Percentiles rank a stretch among this genome's conserved stretches.
phyloP scores from a whole-genome alignment of 1,140 invertebrate genomes.

The Bemisia tabaci region DNA sequence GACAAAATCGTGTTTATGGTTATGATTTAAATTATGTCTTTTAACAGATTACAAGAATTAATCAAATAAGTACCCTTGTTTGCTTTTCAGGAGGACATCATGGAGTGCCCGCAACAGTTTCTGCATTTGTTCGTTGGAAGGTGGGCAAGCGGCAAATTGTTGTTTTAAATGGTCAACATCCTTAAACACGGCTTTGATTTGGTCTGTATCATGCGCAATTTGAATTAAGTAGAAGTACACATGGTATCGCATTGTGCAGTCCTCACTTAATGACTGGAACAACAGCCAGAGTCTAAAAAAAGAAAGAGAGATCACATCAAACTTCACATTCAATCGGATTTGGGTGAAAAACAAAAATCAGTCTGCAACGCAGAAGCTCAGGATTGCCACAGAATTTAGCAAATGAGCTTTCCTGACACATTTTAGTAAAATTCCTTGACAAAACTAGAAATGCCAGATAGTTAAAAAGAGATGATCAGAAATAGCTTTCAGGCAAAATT shows the following conservation, averaged over 20 bases:
- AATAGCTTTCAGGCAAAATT: no score
- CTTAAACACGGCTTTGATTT: conserved; percentile 64
- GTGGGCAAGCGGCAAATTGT: conserved; percentile 67
- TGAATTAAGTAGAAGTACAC: conserved; percentile 83
- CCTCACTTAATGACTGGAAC: conserved; percentile 78
- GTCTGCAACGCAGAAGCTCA: not conserved
- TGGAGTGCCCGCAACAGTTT: conserved; percentile 79
- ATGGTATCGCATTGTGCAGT: conserved; percentile 72
- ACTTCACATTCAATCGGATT: no score
- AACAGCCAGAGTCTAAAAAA: conserved; percentile 58
- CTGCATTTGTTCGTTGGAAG: conserved; percentile 83
- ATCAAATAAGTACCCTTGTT: conserved; percentile 57
- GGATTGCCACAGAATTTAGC: no score
- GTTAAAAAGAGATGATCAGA: no score
- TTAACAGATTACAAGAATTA: no score
- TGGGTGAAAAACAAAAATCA: conserved; percentile 6
- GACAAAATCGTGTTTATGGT: no score
- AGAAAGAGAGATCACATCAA: no score
- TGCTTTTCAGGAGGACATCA: conserved; percentile 61
- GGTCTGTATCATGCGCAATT: conserved; percentile 73
- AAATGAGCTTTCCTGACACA: no score
- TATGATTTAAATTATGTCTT: no score
- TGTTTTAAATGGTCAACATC: conserved; percentile 67
- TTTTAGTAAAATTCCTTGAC: no score
- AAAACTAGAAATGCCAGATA: no score